Evolutionary conservation across 2,113 vertebrate genomes (phyloP), one percentile per base, ranked within the genome.

Genomic region (Arenaria interpres): DNA sequence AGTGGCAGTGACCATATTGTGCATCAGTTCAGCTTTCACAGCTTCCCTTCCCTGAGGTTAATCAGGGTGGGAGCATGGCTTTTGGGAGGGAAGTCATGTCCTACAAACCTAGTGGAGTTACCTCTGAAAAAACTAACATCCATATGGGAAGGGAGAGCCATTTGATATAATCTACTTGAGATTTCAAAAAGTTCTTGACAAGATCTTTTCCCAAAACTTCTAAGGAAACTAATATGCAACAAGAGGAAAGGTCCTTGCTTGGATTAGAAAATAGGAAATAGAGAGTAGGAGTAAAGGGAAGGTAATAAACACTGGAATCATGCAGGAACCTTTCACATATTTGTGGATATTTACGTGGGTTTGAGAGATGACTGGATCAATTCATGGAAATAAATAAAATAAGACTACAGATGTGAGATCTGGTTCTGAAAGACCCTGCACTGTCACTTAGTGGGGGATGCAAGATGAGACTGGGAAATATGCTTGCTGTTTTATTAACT

Each of bases 1-100:
- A 2, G n/a, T 59, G 57, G 24, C 37, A 50, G 28, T 32, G 62
- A 73, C 20, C 5, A 20, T 25, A 25, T 5, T 0, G 0, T 14
- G 17, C 12, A 50, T 33, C 20, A 37, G 10, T 60, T 83, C 35
- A 64, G 6, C 39, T 35, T 41, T 37, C 59, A 51, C 5, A 10
- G 45, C 35, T 79, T 63, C 11, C 19, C 32, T 72, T 68, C 25
- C 14, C 33, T 43, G 17, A 32, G 30, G 48, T 43, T 43, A 51
- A 54, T 43, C 50, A 68, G 24, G 12, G 27, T 16, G 30, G 10
- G 4, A 68, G 3, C 9, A 3, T 46, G 72, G 35, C 28, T 91
- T 72, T 41, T 20, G 35, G 22, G 20, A 72, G n/a, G 28, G 18
- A 81, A 73, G 33, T 37, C 3, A 23, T 7, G 30, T 80, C 68